Evolutionary conservation across 2,888 invertebrate genomes (phyloP).

Genomic region (Celastrina argiolus): DNA sequence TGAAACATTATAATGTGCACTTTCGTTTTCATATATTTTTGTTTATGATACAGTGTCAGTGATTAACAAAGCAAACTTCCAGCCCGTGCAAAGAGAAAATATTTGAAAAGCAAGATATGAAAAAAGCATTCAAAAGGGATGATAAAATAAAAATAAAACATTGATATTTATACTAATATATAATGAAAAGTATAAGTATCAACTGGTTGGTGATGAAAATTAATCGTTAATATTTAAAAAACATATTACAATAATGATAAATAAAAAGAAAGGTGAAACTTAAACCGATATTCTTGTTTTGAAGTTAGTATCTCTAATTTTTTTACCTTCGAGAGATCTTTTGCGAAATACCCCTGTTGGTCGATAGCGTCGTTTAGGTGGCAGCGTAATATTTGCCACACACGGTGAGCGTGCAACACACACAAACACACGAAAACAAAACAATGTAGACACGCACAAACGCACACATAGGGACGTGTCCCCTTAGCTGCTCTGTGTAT

Average conservation of each 20-base stretch:
- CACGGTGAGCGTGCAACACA: slow-evolving; percentile 79
- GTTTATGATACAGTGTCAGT: slow-evolving; percentile 72
- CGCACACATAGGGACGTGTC: slow-evolving; percentile 68
- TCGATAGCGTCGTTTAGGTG: slow-evolving; percentile 67
- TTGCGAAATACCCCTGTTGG: slow-evolving; percentile 94
- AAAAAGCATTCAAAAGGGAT: slow-evolving; percentile 67
- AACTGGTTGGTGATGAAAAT: slow-evolving; percentile 56
- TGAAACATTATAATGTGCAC: slow-evolving; percentile 67
- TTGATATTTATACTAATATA: slow-evolving; percentile 57
- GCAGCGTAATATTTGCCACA: slow-evolving; percentile 73
- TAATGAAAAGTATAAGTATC: slow-evolving; percentile 54
- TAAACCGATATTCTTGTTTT: slow-evolving; percentile 63
- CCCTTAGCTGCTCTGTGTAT: slow-evolving; percentile 72
- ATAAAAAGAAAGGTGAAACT: slow-evolving; percentile 53
- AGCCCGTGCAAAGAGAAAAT: slow-evolving; percentile 74
- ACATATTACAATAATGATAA: slow-evolving; percentile 45
- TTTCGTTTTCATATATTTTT: slow-evolving; percentile 57
- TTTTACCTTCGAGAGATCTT: slow-evolving; percentile 97
- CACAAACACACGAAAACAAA: slow-evolving; percentile 79
- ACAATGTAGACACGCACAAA: slow-evolving; percentile 78
- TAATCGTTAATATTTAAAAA: slow-evolving; percentile 46
- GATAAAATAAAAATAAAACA: slow-evolving; percentile 46
- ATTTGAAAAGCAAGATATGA: slow-evolving; percentile 73
- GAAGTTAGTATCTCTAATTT: slow-evolving; percentile 70
- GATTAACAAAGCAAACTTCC: slow-evolving; percentile 66